Conservation (phyloP, 2,888 invertebrate genomes). For the Vandiemenella viatica region DNA sequence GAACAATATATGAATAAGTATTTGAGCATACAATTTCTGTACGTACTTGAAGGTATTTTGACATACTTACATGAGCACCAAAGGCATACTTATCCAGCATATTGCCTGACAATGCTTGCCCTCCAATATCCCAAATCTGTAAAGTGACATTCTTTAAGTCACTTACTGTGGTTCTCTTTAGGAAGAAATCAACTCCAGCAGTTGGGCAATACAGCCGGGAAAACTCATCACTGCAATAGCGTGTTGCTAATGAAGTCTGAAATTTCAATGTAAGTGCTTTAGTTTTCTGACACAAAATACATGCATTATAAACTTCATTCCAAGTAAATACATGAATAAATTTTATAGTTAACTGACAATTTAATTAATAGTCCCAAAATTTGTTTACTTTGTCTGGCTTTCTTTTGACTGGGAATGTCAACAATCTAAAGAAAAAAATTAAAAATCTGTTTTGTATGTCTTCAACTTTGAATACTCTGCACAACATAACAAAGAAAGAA, state of each 20-base stretch:
- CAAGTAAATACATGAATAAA: too few relatives aligned
- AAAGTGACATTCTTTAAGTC: slow-evolving; percentile 45
- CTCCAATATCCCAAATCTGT: slow-evolving; percentile 74
- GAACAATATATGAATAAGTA: not conserved
- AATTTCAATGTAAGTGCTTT: too few relatives aligned
- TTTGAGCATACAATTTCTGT: not conserved
- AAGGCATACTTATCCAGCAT: slow-evolving; percentile 67
- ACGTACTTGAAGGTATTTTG: not conserved
- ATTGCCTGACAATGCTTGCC: slow-evolving; percentile 53
- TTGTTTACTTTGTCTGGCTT: too few relatives aligned
- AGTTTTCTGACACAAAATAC: too few relatives aligned
- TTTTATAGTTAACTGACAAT: too few relatives aligned
- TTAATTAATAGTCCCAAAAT: too few relatives aligned
- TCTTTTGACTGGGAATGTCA: too few relatives aligned
- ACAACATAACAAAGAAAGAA: too few relatives aligned
- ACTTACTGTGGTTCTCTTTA: slow-evolving; percentile 44
- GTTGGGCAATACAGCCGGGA: slow-evolving; percentile 44
- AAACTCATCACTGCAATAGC: slow-evolving; percentile 53
- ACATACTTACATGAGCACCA: slow-evolving; percentile 44
- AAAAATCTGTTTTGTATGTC: too few relatives aligned
- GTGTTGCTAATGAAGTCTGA: slow-evolving; percentile 45
- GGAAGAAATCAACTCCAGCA: slow-evolving; percentile 55
- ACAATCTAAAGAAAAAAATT: too few relatives aligned
- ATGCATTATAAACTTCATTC: too few relatives aligned
- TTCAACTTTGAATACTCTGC: too few relatives aligned